phyloP scores from a whole-genome alignment of 2,797 vertebrate genomes.

The Oreochromis mossambicus region DNA sequence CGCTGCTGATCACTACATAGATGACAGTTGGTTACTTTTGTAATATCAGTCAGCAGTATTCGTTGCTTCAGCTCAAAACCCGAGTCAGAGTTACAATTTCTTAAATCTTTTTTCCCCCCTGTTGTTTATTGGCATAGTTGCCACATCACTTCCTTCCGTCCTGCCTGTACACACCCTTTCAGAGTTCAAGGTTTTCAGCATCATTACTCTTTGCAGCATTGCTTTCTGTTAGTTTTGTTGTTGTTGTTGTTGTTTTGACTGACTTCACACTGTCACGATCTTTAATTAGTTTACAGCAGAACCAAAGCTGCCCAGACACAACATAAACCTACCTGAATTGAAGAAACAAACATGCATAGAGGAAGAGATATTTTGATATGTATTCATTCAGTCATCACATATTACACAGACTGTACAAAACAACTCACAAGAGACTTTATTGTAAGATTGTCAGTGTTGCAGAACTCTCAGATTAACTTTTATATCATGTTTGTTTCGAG shows the following conservation, averaged over 20 bases:
- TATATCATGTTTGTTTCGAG: background rate
- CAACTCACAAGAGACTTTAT: background rate
- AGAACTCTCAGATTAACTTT: background rate
- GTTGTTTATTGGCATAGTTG: background rate
- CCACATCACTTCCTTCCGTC: background rate
- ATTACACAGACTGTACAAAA: background rate
- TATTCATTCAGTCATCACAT: background rate
- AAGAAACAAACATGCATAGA: background rate
- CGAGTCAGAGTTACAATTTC: rapidly evolving
- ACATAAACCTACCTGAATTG: background rate
- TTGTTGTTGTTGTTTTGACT: background rate
- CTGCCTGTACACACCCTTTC: background rate
- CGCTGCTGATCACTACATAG: background rate
- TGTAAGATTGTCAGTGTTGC: background rate
- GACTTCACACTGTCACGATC: background rate
- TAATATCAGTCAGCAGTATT: background rate
- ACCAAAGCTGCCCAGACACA: background rate
- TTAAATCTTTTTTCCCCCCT: background rate
- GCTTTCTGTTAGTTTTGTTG: rapidly evolving
- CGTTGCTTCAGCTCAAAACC: background rate
- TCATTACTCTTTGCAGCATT: background rate
- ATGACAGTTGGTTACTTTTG: background rate
- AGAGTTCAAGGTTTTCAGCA: background rate
- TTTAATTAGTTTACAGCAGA: background rate
- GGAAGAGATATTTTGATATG: background rate